Evolutionary conservation across 2,888 invertebrate genomes (phyloP).

Genomic region (Ormyrus pomaceus): DNA sequence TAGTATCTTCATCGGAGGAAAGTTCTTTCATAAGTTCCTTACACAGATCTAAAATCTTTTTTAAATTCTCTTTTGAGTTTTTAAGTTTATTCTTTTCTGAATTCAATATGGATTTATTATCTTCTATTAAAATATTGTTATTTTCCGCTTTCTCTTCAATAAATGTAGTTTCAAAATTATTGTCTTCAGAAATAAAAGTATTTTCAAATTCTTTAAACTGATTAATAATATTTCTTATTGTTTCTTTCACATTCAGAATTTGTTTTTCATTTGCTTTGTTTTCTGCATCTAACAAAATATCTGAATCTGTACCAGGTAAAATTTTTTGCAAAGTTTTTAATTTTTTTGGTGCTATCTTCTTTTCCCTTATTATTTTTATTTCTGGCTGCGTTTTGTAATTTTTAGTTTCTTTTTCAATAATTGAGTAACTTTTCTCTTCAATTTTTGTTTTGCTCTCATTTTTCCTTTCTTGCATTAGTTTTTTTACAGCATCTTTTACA

Average conservation of each 20-base stretch:
- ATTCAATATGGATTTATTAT: slow-evolving; percentile 60
- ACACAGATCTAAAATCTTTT: slow-evolving; percentile 71
- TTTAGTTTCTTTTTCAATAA: slow-evolving; percentile 59
- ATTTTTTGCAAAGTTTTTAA: slow-evolving; percentile 2
- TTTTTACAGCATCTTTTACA: slow-evolving; percentile 68
- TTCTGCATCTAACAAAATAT: background rate
- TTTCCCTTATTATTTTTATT: slow-evolving; percentile 63
- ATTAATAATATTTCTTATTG: slow-evolving; percentile 71
- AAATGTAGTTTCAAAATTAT: slow-evolving; percentile 56
- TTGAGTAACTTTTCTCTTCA: slow-evolving; percentile 64
- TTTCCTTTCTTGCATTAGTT: slow-evolving; percentile 76
- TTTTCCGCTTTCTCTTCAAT: slow-evolving; percentile 54
- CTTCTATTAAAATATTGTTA: slow-evolving; percentile 5
- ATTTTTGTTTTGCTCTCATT: slow-evolving; percentile 78
- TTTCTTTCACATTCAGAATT: slow-evolving; percentile 66
- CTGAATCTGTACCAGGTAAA: background rate
- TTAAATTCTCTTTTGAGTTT: slow-evolving; percentile 64
- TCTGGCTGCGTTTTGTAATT: slow-evolving; percentile 60
- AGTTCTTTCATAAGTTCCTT: slow-evolving; percentile 69
- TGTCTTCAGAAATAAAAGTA: slow-evolving; percentile 66
- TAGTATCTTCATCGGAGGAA: slow-evolving; percentile 67
- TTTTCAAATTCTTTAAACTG: slow-evolving; percentile 73
- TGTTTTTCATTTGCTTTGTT: slow-evolving; percentile 49
- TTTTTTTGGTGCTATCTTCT: slow-evolving; percentile 30
- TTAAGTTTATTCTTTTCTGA: slow-evolving; percentile 63